These are phyloP conservation scores for Cephalopholis sonnerati DNA, from an alignment of 2,113 vertebrate genomes.

Conservation along the genomic window DNA sequence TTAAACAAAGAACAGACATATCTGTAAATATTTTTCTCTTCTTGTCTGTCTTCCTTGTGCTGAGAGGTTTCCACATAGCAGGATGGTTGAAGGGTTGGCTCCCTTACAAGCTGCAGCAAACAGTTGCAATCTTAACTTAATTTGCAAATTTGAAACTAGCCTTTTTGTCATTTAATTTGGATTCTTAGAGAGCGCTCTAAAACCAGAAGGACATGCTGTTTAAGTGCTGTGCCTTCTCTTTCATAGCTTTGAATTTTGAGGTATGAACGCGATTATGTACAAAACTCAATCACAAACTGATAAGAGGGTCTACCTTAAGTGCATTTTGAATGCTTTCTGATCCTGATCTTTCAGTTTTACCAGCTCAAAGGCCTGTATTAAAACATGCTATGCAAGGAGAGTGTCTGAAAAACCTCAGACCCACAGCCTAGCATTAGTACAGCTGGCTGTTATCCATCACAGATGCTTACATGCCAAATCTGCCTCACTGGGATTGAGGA, in stretches of 20 bases:
- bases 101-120: constrained; percentile 26
- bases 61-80: constrained; percentile 7
- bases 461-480: constrained; percentile 39
- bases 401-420: constrained; percentile 13
- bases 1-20: background rate
- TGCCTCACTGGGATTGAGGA: constrained; percentile 29
- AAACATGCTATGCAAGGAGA: constrained; percentile 33
- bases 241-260: background rate
- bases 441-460: constrained; percentile 57
- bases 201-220: background rate
- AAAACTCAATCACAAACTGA: background rate
- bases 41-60: background rate
- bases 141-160: constrained; percentile 25
- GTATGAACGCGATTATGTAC: background rate
- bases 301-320: background rate
- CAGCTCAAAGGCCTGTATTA: constrained; percentile 44
- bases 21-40: background rate
- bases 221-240: background rate
- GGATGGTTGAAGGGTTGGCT: constrained; percentile 10
- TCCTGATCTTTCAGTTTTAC: constrained; percentile 17
- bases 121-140: constrained; percentile 11
- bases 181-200: constrained; percentile 13
- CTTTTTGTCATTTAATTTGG: constrained; percentile 11
- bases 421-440: constrained; percentile 16
- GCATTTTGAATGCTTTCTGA: background rate